Conservation (phyloP, 2,797 vertebrate genomes). For the Vireo griseus region DNA sequence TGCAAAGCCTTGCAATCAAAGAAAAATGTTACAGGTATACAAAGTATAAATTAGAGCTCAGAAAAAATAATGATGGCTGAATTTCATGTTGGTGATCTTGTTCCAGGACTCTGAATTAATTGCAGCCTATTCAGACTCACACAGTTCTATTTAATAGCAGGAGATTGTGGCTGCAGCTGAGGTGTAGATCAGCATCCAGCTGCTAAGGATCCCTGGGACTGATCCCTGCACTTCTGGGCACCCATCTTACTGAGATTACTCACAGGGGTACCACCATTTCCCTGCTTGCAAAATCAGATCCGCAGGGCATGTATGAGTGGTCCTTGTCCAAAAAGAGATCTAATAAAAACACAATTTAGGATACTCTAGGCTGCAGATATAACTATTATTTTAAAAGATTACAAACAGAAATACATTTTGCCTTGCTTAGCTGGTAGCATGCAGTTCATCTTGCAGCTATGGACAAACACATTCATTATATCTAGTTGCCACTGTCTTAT, state of each 20-base stretch:
- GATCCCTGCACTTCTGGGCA: neutral
- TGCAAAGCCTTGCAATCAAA: neutral
- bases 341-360: neutral
- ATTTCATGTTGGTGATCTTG: slow-evolving; percentile 37
- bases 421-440: neutral
- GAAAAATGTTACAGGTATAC: neutral
- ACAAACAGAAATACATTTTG: neutral
- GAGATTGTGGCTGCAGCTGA: neutral
- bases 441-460: neutral
- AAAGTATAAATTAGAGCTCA: neutral
- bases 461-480: neutral
- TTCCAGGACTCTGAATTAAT: slow-evolving; percentile 36
- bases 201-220: neutral
- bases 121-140: neutral
- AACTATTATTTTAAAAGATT: neutral
- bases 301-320: neutral
- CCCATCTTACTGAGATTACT: neutral
- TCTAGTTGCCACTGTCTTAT: neutral
- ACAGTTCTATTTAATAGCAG: neutral
- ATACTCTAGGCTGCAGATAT: neutral
- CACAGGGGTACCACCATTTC: neutral
- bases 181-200: neutral
- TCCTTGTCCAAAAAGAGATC: neutral
- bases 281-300: neutral
- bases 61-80: neutral